Percentiles rank a stretch among this genome's conserved stretches.
phyloP scores from a whole-genome alignment of 2,888 invertebrate genomes.

The Limenitis arthemis region DNA sequence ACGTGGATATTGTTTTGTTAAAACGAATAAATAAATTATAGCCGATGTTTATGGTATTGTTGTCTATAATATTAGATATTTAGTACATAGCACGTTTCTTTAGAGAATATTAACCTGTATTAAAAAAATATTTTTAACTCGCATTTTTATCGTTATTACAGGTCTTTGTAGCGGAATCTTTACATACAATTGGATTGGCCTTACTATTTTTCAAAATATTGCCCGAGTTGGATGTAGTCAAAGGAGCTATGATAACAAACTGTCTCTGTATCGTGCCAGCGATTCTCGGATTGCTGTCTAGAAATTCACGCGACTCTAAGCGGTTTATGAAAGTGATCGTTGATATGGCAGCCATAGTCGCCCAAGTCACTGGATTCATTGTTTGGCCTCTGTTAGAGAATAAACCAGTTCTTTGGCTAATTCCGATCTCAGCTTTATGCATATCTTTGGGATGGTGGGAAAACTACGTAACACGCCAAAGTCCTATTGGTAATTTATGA shows the following conservation, averaged over 20 bases:
- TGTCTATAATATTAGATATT: too few relatives aligned
- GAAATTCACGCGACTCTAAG: conserved; percentile 86
- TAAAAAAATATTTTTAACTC: neutral
- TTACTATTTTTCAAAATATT: conserved; percentile 90
- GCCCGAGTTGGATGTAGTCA: conserved; percentile 93
- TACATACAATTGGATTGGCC: conserved; percentile 90
- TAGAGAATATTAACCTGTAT: neutral
- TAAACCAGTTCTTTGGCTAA: conserved; percentile 84
- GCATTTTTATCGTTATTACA: conserved; percentile 40
- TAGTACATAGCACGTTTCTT: neutral
- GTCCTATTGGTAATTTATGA: conserved; percentile 77
- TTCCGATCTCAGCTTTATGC: conserved; percentile 87
- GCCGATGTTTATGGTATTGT: too few relatives aligned
- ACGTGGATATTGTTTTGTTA: too few relatives aligned
- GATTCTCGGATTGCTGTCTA: conserved; percentile 81
- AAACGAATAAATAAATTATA: too few relatives aligned
- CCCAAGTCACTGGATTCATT: conserved; percentile 92
- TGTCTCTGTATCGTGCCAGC: conserved; percentile 95
- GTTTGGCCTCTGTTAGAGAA: conserved; percentile 91
- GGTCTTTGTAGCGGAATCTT: conserved; percentile 88
- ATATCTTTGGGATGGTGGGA: conserved; percentile 99
- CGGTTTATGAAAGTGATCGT: conserved; percentile 84
- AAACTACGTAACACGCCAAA: conserved; percentile 92
- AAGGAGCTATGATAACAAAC: conserved; percentile 96
- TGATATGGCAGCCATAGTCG: conserved; percentile 88